Evolutionary conservation across 2,888 invertebrate genomes (phyloP).

Genomic region (Pherbina coryleti): DNA sequence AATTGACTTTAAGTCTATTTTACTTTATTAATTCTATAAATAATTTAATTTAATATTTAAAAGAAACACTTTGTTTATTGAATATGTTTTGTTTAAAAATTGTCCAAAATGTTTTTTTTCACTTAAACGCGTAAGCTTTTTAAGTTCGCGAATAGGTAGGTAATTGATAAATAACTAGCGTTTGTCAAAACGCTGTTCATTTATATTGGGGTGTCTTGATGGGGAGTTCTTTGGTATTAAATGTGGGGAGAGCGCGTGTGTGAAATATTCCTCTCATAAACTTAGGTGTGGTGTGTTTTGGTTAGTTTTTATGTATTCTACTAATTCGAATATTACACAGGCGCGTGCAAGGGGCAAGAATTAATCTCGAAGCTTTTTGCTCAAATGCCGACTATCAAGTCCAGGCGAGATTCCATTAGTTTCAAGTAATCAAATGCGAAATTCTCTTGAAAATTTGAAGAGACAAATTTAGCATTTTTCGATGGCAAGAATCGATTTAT

Average conservation of each 20-base stretch:
- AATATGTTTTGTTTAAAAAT: neutral
- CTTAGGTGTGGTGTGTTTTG: neutral
- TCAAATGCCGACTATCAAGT: too few relatives aligned
- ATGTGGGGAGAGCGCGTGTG: neutral
- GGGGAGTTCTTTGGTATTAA: neutral
- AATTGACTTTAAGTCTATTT: neutral
- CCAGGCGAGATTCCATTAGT: too few relatives aligned
- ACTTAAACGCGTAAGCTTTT: too few relatives aligned
- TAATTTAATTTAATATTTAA: neutral
- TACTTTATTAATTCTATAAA: neutral
- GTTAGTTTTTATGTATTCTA: too few relatives aligned
- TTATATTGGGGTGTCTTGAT: slow-evolving; percentile 26
- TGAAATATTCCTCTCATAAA: neutral
- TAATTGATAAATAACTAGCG: slow-evolving; percentile 27
- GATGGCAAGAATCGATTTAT: too few relatives aligned
- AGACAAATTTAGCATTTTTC: too few relatives aligned
- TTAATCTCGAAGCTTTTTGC: too few relatives aligned
- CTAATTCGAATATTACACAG: neutral
- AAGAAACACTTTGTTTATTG: neutral
- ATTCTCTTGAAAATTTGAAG: too few relatives aligned
- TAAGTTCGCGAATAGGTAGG: neutral
- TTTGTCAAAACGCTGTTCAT: slow-evolving; percentile 11
- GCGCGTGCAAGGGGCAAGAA: too few relatives aligned
- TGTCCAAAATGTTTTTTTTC: neutral
- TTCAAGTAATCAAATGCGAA: too few relatives aligned